Evolutionary conservation across 1,140 invertebrate genomes (phyloP), one percentile per base, ranked within the genome.

Genomic region (Meloidogyne chitwoodi): DNA sequence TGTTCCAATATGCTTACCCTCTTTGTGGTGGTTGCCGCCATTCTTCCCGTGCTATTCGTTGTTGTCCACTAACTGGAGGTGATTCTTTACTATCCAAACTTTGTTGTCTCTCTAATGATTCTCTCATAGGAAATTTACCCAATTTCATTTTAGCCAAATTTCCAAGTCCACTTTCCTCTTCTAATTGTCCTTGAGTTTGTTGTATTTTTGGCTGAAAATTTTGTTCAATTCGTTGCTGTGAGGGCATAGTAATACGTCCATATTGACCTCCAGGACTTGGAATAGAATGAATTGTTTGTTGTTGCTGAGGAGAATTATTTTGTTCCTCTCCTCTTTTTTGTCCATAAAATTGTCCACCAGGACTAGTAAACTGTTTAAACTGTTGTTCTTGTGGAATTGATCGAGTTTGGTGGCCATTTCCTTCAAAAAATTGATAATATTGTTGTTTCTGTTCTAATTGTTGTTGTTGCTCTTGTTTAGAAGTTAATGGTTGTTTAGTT

Each of bases 361-460:
- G 12, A 10, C 14, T 26, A n/a, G 48, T 27, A 34, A 64, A 61
- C 64, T 56, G 16, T n/a, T 56, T 56, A 56, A 56, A 56, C n/a
- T 56, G n/a, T 56, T 56, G 19, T 56, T 56, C 19, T 16, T 22
- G 48, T 56, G 48, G 48, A 56, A n/a, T 8, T 56, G 0, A 5
- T 56, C 6, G 48, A 0, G 3, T n/a, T 56, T 56, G 19, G 0
- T 38, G 34, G 0, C 22, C 65, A n/a, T 24, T 24, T 22, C 65
- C 22, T 31, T 67, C 29, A n/a, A 22, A 31, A 67, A 67, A 67
- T n/a, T 67, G 0, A 6, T 10, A 0, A 31, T 73, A 34, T 64
- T 73, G 71, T n/a, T 73, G 71, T 22, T 65, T 24, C n/a, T 73
- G 71, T 29, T 73, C 11, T 19, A 31, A 34, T 31, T 73, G 71